Evolutionary conservation across 2,113 vertebrate genomes (phyloP), one percentile per base, ranked within the genome.

Genomic region (Cyphomyrus discorhynchus): DNA sequence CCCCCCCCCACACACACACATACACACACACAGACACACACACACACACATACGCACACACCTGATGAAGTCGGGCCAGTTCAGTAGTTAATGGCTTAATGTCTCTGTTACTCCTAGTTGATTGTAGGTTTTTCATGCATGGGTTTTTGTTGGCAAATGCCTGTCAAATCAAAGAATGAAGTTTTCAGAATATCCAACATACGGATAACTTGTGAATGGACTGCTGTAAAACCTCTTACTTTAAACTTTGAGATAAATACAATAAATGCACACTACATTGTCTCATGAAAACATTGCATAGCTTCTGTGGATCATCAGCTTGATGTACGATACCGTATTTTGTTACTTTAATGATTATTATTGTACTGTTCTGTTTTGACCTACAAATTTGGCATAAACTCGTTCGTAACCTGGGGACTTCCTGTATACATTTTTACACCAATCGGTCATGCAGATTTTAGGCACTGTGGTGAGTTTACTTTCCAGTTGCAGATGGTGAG

Each of bases 31-130:
- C n/a, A 47, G 8, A 47, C 9, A 47, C 46, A 47, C 9, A 47
- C 46, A 47, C 47, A 19, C 1, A 35, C 35, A n/a, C 86, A 52
- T 35, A 35, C 35, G 35, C 80, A 93, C 93, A 56, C 53, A 92
- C 27, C 62, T 70, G 9, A 31, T 31, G 62, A 70, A 70, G 62
- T 70, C 10, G 24, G 93, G 93, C 93, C 88, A 62, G 82, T 88
- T 89, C 91, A 53, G 70, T 92, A 92, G 92, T 53, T 35, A 86
- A 88, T 91, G 91, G 92, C 91, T 91, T 35, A 90, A 88, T 93
- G 93, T 92, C 90, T 45, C 93, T 86, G 9, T 70, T 70, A 1
- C 62, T 31, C 27, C 62, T 70, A 70, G n/a, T 13, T 17, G 35
- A 77, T 42, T 77, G 45, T 47, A 84, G 45, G 3, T 84, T 84